phyloP scores from a whole-genome alignment of 2,888 invertebrate species.

The Adela reaumurella region DNA sequence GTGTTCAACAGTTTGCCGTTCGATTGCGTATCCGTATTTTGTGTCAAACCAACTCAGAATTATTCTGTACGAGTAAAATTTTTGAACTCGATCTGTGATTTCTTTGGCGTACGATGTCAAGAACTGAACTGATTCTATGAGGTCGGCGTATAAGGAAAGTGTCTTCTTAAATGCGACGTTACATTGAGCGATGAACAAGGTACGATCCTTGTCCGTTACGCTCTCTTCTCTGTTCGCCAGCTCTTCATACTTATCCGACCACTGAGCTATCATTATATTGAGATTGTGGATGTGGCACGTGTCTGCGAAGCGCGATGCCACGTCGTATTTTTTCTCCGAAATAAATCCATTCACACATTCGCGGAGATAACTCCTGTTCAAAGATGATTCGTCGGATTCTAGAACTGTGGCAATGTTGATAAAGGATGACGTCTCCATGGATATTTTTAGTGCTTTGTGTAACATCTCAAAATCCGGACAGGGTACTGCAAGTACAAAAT shows the following conservation, averaged over 20 bases:
- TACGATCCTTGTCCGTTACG: no score
- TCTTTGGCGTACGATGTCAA: conserved; percentile 54
- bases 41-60: conserved; percentile 48
- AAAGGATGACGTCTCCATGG: conserved; percentile 51
- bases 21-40: conserved; percentile 31
- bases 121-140: conserved; percentile 51
- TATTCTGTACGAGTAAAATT: conserved; percentile 50
- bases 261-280: conserved; percentile 52
- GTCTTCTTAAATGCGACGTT: conserved; percentile 58
- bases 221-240: conserved; percentile 26
- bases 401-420: conserved; percentile 51
- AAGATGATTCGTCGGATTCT: conserved; percentile 31
- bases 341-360: conserved; percentile 54
- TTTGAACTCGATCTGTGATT: conserved; percentile 36
- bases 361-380: conserved; percentile 43
- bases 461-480: conserved; percentile 37
- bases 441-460: conserved; percentile 53
- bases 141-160: no score
- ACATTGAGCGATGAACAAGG: conserved; percentile 57
- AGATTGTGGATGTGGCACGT: conserved; percentile 44
- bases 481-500: conserved; percentile 38
- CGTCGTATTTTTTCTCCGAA: conserved; percentile 44
- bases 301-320: conserved; percentile 57
- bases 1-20: conserved; percentile 41
- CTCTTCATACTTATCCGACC: conserved; percentile 47